Conservation (phyloP, 2,888 invertebrate species). For the Platerodrilus igneus region DNA sequence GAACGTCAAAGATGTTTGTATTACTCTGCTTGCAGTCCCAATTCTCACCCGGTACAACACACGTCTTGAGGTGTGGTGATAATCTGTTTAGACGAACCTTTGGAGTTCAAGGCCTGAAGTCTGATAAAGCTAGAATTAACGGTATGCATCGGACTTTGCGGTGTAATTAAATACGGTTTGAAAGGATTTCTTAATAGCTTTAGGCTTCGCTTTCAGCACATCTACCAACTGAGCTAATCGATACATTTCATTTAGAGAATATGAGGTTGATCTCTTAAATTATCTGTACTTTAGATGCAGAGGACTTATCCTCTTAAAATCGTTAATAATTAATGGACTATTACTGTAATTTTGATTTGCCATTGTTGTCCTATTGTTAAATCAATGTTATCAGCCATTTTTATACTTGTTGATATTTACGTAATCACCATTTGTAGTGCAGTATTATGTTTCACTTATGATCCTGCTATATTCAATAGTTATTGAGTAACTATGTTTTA, state of each 20-base stretch:
- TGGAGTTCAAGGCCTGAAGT: constrained; percentile 1
- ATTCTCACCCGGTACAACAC: constrained; percentile 12
- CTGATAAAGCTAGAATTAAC: constrained; percentile 6
- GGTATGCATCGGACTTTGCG: constrained; percentile 11
- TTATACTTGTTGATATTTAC: too few relatives aligned
- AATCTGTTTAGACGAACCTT: constrained; percentile 14
- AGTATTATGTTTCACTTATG: too few relatives aligned
- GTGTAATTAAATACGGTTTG: constrained; percentile 11
- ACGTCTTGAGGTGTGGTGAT: constrained; percentile 14
- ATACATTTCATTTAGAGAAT: constrained; percentile 22
- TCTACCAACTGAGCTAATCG: constrained; percentile 19
- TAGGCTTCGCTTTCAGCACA: constrained; percentile 16
- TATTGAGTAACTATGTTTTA: too few relatives aligned
- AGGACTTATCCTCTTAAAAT: too few relatives aligned
- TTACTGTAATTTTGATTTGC: too few relatives aligned
- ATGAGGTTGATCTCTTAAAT: too few relatives aligned
- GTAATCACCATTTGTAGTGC: too few relatives aligned
- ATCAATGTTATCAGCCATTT: too few relatives aligned
- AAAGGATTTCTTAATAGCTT: constrained; percentile 8
- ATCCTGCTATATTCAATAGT: too few relatives aligned
- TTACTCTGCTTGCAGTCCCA: constrained; percentile 15
- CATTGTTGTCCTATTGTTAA: too few relatives aligned
- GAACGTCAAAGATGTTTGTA: constrained; percentile 13
- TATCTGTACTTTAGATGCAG: too few relatives aligned
- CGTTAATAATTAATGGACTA: too few relatives aligned